These are phyloP conservation scores for Telmatherina bonti DNA, from an alignment of 2,797 vertebrate species.

Conservation along the genomic window DNA sequence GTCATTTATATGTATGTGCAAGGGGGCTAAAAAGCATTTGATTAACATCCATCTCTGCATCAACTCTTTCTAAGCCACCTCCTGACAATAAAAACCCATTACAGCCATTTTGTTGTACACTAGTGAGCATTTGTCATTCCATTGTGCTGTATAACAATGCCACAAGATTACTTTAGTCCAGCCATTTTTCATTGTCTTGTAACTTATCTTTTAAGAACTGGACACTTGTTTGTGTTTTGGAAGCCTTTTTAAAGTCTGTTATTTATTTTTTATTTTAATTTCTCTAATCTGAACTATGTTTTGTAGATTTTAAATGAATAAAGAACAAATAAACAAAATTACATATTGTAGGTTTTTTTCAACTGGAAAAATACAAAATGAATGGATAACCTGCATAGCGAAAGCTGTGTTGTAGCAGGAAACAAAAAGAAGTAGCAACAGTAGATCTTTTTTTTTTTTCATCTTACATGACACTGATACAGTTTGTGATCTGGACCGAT, in stretches of 20 bases:
- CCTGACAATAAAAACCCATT: slow-evolving; percentile 67
- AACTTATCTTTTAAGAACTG: slow-evolving; percentile 43
- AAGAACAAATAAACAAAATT: no score
- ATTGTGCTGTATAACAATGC: slow-evolving; percentile 57
- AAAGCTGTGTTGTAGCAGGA: no score
- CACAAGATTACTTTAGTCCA: slow-evolving; percentile 48
- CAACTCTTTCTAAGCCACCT: slow-evolving; percentile 47
- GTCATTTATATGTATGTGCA: slow-evolving; percentile 26
- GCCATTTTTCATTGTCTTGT: slow-evolving; percentile 50
- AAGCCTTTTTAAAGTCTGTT: slow-evolving; percentile 6
- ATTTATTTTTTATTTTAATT: no score
- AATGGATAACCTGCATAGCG: no score
- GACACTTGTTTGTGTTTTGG: slow-evolving; percentile 38
- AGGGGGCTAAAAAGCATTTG: slow-evolving; percentile 53
- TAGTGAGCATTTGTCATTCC: slow-evolving; percentile 61
- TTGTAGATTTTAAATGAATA: no score
- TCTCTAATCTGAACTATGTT: no score
- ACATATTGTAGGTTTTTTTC: no score
- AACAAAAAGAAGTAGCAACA: no score
- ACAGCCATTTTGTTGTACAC: slow-evolving; percentile 53
- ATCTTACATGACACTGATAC: no score
- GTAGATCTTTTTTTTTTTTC: no score
- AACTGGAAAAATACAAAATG: no score
- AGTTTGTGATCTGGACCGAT: no score
- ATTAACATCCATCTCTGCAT: slow-evolving; percentile 67